Evolutionary conservation across 1,140 invertebrate species (phyloP).

Genomic region (Calosoma granatense): DNA sequence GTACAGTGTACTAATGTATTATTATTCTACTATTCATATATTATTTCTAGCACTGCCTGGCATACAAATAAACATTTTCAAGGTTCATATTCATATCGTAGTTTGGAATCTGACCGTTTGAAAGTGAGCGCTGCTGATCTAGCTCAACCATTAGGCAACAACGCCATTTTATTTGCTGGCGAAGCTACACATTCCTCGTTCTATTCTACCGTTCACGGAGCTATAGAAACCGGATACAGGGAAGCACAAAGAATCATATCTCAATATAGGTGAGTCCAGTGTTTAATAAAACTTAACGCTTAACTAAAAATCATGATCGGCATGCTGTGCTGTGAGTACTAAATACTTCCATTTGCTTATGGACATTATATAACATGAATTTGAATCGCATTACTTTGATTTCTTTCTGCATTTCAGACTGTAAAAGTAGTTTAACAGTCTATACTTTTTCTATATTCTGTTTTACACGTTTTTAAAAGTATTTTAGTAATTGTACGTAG

Average conservation of each 20-base stretch:
- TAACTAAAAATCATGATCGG: conserved; percentile 2
- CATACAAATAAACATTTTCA: conserved; percentile 50
- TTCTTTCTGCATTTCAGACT: too few relatives aligned
- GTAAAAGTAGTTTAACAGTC: too few relatives aligned
- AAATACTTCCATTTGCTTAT: too few relatives aligned
- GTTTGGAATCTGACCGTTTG: conserved; percentile 43
- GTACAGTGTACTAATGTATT: background rate
- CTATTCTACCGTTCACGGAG: conserved; percentile 73
- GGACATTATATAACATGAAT: too few relatives aligned
- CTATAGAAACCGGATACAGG: conserved; percentile 63
- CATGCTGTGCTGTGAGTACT: too few relatives aligned
- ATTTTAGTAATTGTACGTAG: too few relatives aligned
- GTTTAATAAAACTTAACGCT: background rate
- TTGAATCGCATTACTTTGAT: too few relatives aligned
- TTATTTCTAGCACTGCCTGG: conserved; percentile 53
- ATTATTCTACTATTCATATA: conserved; percentile 1
- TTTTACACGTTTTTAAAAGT: too few relatives aligned
- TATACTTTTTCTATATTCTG: too few relatives aligned
- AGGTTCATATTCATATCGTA: conserved; percentile 60
- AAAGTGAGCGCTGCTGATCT: conserved; percentile 39
- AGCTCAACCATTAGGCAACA: conserved; percentile 41
- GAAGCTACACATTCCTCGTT: conserved; percentile 56
- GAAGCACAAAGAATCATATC: conserved; percentile 55
- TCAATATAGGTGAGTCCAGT: conserved; percentile 26
- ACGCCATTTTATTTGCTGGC: conserved; percentile 56